A percentile compares a stretch with the other conserved stretches of the same genome.
Conservation (phyloP, 2,888 invertebrate species). For the Erebia epiphron region DNA sequence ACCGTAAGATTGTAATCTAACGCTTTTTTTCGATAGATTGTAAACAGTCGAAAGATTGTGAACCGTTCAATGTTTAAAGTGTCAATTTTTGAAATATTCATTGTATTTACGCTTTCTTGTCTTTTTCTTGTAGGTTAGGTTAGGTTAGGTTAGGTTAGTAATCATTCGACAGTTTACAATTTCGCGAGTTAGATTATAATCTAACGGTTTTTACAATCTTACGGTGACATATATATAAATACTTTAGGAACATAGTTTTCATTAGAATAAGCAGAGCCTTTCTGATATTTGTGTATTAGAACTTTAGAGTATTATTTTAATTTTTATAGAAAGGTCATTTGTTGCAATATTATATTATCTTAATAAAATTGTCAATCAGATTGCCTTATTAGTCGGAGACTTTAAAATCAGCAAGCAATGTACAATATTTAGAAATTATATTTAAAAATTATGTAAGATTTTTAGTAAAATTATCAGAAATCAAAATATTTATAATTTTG, state of each 20-base stretch:
- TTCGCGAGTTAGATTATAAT: no score
- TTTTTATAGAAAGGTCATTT: background rate
- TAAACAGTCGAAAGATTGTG: no score
- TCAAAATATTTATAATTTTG: constrained; percentile 12
- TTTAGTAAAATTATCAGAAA: constrained; percentile 20
- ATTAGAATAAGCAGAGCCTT: constrained; percentile 37
- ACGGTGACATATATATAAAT: no score
- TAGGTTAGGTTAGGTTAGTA: no score
- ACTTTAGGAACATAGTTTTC: constrained; percentile 38
- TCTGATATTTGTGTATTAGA: constrained; percentile 20
- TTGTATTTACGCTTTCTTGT: no score
- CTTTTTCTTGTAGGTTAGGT: no score
- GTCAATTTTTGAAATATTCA: no score
- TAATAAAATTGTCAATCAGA: constrained; percentile 48
- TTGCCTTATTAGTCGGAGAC: constrained; percentile 63
- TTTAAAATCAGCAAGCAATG: constrained; percentile 9
- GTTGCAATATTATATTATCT: background rate
- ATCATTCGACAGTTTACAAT: no score
- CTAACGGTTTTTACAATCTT: no score
- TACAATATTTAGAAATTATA: constrained; percentile 2
- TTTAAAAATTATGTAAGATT: background rate
- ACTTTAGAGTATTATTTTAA: constrained; percentile 12
- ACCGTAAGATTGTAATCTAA: no score
- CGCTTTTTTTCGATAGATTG: no score
- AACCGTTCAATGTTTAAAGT: no score